phyloP scores from a whole-genome alignment of 2,797 vertebrate genomes.

The Phylloscopus collybita region DNA sequence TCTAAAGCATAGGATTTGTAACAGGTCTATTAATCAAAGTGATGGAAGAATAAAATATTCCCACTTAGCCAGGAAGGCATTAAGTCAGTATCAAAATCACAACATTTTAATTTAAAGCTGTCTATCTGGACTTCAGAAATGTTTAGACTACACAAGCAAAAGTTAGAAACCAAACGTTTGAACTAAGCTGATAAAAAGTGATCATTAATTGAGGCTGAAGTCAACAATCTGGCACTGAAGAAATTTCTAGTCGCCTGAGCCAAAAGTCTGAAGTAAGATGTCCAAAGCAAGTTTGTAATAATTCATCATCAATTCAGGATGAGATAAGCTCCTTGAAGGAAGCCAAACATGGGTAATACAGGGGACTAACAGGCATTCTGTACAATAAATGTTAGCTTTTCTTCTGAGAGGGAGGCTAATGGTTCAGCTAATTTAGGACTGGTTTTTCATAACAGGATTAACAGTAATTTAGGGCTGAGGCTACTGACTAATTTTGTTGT shows the following conservation, averaged over 20 bases:
- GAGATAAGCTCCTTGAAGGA: slow-evolving; percentile 11
- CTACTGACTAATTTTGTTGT: neutral
- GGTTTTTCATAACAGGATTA: neutral
- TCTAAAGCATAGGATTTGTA: slow-evolving; percentile 42
- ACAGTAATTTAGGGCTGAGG: neutral
- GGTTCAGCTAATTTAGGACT: neutral
- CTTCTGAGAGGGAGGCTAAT: neutral
- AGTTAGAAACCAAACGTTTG: slow-evolving; percentile 73
- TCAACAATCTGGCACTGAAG: slow-evolving; percentile 67
- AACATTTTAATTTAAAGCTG: slow-evolving; percentile 70
- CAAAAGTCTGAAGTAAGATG: slow-evolving; percentile 68
- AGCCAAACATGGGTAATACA: neutral
- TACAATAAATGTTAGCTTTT: neutral
- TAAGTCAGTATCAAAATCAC: slow-evolving; percentile 72
- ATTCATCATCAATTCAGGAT: slow-evolving; percentile 56
- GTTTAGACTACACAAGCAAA: slow-evolving; percentile 73
- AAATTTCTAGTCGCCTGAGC: slow-evolving; percentile 65
- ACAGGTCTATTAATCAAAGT: slow-evolving; percentile 71
- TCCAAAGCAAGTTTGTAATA: slow-evolving; percentile 65
- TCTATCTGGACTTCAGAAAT: slow-evolving; percentile 70
- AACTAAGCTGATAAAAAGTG: slow-evolving; percentile 71
- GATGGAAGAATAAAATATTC: slow-evolving; percentile 71
- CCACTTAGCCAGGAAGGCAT: slow-evolving; percentile 69
- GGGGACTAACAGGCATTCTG: neutral
- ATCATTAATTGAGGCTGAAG: slow-evolving; percentile 78